These are phyloP conservation scores for Peromyscus leucopus DNA, from an alignment of 2,113 vertebrate genomes.

Conservation along the genomic window DNA sequence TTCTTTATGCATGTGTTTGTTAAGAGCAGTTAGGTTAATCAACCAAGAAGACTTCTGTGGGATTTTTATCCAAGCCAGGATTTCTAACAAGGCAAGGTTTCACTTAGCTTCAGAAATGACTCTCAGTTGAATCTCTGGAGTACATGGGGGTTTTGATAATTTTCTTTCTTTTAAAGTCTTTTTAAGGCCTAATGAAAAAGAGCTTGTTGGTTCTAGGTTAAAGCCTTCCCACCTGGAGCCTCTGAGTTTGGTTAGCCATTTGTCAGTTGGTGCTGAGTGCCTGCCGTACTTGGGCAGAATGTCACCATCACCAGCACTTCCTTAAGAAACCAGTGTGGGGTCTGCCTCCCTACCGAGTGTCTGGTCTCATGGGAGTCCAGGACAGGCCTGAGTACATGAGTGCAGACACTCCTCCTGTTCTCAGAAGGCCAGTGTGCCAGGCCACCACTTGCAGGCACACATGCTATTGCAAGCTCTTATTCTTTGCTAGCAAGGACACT, in stretches of 20 bases:
- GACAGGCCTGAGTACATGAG: not conserved
- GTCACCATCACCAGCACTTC: not conserved
- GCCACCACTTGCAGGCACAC: not conserved
- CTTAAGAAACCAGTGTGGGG: not conserved
- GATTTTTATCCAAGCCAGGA: not conserved
- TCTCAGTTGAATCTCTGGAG: not conserved
- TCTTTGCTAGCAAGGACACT: not conserved
- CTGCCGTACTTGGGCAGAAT: not conserved
- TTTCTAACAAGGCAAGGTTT: not conserved
- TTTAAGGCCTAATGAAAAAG: slow-evolving; percentile 3
- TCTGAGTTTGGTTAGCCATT: not conserved
- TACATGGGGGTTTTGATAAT: not conserved
- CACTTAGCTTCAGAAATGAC: not conserved
- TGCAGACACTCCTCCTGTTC: not conserved
- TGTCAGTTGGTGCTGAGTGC: not conserved
- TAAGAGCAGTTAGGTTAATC: not conserved
- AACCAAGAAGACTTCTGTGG: not conserved
- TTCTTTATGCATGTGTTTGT: not conserved
- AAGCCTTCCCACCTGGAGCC: not conserved
- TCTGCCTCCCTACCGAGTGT: not conserved
- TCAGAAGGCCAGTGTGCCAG: not conserved
- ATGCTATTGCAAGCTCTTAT: not conserved
- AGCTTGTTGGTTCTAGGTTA: not conserved
- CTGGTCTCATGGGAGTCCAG: slow-evolving; percentile 5
- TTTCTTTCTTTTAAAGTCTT: slow-evolving; percentile 1